Conservation (phyloP, 1,140 invertebrate genomes). For the Thaumatotibia leucotreta region DNA sequence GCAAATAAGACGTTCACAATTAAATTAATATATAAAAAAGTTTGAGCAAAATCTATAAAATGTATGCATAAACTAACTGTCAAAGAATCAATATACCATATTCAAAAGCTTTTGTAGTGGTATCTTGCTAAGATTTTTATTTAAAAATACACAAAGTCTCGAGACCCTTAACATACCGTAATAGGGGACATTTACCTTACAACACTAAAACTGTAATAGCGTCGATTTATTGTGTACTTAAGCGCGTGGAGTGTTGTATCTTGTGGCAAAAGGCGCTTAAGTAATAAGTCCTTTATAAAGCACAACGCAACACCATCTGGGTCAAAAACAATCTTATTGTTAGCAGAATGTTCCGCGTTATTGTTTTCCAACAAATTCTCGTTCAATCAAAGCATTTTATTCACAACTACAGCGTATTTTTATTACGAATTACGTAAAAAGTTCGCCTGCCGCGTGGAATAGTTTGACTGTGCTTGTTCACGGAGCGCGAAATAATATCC, state of each 20-base stretch:
- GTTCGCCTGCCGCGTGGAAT: slow-evolving; percentile 8
- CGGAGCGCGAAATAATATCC: slow-evolving; percentile 27
- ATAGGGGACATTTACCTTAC: no score
- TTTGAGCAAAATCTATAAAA: no score
- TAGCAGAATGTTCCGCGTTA: background rate
- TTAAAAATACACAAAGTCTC: no score
- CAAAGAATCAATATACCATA: no score
- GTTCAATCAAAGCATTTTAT: background rate
- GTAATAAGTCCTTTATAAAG: slow-evolving; percentile 27
- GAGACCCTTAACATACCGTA: no score
- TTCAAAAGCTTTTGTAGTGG: no score
- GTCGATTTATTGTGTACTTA: slow-evolving; percentile 46
- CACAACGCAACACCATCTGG: slow-evolving; percentile 13
- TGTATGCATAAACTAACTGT: no score
- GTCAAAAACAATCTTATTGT: background rate
- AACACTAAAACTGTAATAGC: slow-evolving; percentile 44
- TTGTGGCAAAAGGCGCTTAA: slow-evolving; percentile 33
- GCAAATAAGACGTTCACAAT: no score
- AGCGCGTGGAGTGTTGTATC: slow-evolving; percentile 32
- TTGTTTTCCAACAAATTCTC: background rate
- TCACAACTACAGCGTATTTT: background rate
- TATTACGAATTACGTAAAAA: slow-evolving; percentile 5
- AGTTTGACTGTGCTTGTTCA: slow-evolving; percentile 21
- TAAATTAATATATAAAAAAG: no score
- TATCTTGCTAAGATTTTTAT: no score